Conservation (phyloP, 2,797 vertebrate genomes). For the Hyperoplus immaculatus region DNA sequence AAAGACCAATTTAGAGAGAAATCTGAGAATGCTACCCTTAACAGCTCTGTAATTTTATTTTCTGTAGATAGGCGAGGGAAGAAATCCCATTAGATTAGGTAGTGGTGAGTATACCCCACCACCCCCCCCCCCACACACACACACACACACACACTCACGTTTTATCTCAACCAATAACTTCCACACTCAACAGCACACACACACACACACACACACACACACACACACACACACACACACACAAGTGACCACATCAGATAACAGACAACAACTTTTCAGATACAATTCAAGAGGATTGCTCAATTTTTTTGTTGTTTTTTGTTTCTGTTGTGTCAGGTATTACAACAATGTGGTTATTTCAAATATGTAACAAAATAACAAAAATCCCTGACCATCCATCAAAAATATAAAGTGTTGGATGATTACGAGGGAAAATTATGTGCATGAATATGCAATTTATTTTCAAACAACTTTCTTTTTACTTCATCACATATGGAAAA, state of each 20-base stretch:
- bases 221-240: slow-evolving; percentile 12
- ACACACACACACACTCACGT: slow-evolving; percentile 17
- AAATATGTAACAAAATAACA: slow-evolving; percentile 1
- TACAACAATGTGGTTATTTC: not conserved
- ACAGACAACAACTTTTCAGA: not conserved
- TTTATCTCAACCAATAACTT: slow-evolving; percentile 31
- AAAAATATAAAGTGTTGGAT: not conserved
- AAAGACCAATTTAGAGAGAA: slow-evolving; percentile 67
- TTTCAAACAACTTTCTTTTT: slow-evolving; percentile 27
- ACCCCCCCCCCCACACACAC: slow-evolving; percentile 46
- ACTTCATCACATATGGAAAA: slow-evolving; percentile 48
- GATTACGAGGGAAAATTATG: not conserved
- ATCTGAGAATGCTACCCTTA: slow-evolving; percentile 78
- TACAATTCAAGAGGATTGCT: not conserved
- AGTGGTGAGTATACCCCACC: slow-evolving; percentile 67
- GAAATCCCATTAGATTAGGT: slow-evolving; percentile 78
- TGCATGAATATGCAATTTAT: slow-evolving; percentile 1
- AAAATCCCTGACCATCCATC: not conserved
- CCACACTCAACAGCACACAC: slow-evolving; percentile 1
- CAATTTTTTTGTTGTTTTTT: not conserved
- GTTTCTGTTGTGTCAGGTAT: not conserved
- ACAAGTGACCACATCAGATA: not conserved
- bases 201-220: slow-evolving; percentile 14
- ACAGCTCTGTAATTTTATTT: slow-evolving; percentile 81
- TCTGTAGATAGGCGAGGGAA: slow-evolving; percentile 67